Conservation (phyloP, 2,888 invertebrate species). For the Cheilosia variabilis region DNA sequence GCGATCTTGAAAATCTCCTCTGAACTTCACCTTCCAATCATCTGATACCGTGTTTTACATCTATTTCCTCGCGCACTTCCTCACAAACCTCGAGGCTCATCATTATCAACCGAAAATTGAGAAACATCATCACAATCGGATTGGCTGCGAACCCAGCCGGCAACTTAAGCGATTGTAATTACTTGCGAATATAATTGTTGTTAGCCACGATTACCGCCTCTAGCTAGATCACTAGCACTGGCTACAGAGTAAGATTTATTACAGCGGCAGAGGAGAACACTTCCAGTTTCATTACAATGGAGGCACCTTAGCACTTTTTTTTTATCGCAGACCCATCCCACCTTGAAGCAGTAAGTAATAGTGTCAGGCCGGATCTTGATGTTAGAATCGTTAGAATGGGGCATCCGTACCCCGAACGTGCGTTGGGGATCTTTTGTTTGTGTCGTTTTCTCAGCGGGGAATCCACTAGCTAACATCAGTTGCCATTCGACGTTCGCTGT, state of each 20-base stretch:
- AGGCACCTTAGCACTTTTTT: conserved; percentile 32
- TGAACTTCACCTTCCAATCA: conserved; percentile 56
- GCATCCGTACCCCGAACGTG: conserved; percentile 59
- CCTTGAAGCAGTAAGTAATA: conserved; percentile 70
- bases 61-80: conserved; percentile 34
- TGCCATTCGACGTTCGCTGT: conserved; percentile 46
- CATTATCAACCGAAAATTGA: conserved; percentile 50
- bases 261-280: conserved; percentile 48
- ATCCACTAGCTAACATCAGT: conserved; percentile 53
- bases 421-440: conserved; percentile 57
- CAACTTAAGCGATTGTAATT: conserved; percentile 71
- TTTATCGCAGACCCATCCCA: conserved; percentile 66
- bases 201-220: conserved; percentile 49
- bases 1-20: conserved; percentile 52
- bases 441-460: conserved; percentile 20
- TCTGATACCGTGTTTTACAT: conserved; percentile 15
- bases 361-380: conserved; percentile 73
- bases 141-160: conserved; percentile 50
- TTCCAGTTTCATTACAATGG: conserved; percentile 53
- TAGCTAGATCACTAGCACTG: conserved; percentile 15
- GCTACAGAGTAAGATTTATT: conserved; percentile 54
- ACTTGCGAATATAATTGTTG: conserved; percentile 59
- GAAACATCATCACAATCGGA: conserved; percentile 46
- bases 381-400: conserved; percentile 61
- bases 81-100: conserved; percentile 14